Evolutionary conservation across 2,113 vertebrate genomes (phyloP), one percentile per base, ranked within the genome.

Genomic region (Miniopterus natalensis): DNA sequence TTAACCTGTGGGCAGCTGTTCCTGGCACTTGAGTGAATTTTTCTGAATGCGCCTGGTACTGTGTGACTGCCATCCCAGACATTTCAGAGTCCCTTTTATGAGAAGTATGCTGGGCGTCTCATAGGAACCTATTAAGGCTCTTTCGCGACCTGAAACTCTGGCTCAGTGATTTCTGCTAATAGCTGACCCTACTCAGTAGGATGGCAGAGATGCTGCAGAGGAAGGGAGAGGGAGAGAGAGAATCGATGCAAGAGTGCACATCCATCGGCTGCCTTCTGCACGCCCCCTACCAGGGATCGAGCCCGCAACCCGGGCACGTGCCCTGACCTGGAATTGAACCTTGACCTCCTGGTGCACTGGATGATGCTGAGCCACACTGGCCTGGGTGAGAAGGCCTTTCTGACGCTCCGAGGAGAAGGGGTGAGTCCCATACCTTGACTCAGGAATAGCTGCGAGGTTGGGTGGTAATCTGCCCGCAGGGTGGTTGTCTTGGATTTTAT

Each of bases 111-210:
- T 40, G 31, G 53, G 18, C n/a, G 42, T 90, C 87, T 84, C 45
- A 57, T 84, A 53, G 59, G 42, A 12, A 53, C n/a, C 70, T 77
- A 77, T 40, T 68, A 51, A 57, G 40, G 20, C 14, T 88, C n/a
- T n/a, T 83, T 63, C 23, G 40, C 27, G 55, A 27, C 92, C 47
- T 96, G 9, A 53, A 94, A 74, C 88, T 80, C 27, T 47, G 51
- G 61, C 3, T 66, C 20, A 61, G 47, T 55, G 31, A 47, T 83
- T 92, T n/a, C 70, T 65, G 42, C 29, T 84, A 29, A 63, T 57
- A 66, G 84, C 47, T 36, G 55, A 74, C 11, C 29, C 65, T 85
- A 5, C 13, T 51, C 8, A 42, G 49, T 29, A 55, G 29, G 20
- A 65, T 15, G 57, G 27, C 68, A 90, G 85, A 51, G 77, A 15